Percentiles rank a stretch among this genome's conserved stretches.
These are phyloP conservation scores for Eubasilissa splendida DNA, from an alignment of 2,888 invertebrate species.

Conservation along the genomic window DNA sequence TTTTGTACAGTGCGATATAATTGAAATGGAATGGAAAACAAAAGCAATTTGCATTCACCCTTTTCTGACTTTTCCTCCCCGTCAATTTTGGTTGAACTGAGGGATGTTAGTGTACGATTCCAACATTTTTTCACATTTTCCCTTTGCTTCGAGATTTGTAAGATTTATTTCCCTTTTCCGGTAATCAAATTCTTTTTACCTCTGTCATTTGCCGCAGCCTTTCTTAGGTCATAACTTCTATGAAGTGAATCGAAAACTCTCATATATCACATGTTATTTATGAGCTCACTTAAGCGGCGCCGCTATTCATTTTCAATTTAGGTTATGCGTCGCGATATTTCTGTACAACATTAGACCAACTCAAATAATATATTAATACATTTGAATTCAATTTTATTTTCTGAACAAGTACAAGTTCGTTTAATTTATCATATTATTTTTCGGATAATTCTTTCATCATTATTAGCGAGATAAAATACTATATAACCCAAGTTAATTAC, in stretches of 20 bases:
- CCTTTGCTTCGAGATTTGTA: constrained; percentile 13
- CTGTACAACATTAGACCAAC: no score
- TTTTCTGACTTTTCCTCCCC: constrained; percentile 12
- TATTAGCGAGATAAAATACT: no score
- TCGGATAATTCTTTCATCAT: no score
- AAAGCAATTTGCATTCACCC: constrained; percentile 41
- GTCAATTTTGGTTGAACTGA: neutral
- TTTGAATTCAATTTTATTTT: no score
- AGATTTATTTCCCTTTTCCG: constrained; percentile 1
- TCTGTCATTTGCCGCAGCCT: constrained; percentile 8
- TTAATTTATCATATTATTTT: no score
- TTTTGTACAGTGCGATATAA: constrained; percentile 9
- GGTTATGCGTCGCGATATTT: neutral
- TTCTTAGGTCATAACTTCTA: constrained; percentile 14
- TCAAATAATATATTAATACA: no score
- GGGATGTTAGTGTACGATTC: neutral
- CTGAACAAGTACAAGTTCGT: no score
- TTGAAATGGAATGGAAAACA: constrained; percentile 13
- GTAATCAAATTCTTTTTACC: constrained; percentile 35
- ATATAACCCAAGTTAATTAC: no score
- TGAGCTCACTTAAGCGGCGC: neutral
- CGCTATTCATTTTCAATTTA: neutral
- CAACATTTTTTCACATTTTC: constrained; percentile 4
- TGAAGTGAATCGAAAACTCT: neutral
- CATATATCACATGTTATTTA: constrained; percentile 8